These are phyloP conservation scores for Omphaloscelis lunosa DNA, from an alignment of 2,888 invertebrate genomes.

Conservation along the genomic window DNA sequence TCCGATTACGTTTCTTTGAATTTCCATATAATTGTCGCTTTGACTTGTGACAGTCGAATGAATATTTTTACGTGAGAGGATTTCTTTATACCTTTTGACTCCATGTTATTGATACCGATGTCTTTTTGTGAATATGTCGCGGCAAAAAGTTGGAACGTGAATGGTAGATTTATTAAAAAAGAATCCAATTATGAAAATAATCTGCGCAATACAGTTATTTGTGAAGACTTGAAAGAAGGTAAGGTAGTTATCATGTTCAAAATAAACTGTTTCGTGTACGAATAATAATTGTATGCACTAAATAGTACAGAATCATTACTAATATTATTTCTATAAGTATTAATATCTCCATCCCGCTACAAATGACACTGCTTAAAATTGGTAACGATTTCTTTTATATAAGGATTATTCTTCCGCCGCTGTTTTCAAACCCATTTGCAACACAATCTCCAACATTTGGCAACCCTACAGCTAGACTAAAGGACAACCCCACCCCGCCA, in stretches of 20 bases:
- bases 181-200: slow-evolving; percentile 19
- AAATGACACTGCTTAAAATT: neutral
- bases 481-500: slow-evolving; percentile 24
- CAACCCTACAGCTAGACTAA: slow-evolving; percentile 57
- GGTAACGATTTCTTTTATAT: neutral
- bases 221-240: slow-evolving; percentile 2
- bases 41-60: slow-evolving; percentile 48
- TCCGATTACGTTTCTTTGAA: slow-evolving; percentile 71
- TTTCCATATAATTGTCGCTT: slow-evolving; percentile 74
- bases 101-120: slow-evolving; percentile 53
- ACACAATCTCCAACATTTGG: slow-evolving; percentile 19
- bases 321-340: neutral
- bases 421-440: slow-evolving; percentile 7
- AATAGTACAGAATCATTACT: neutral
- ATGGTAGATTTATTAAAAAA: slow-evolving; percentile 28
- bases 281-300: slow-evolving; percentile 13
- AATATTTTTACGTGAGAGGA: slow-evolving; percentile 56
- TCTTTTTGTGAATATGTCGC: slow-evolving; percentile 23
- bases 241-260: neutral
- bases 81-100: slow-evolving; percentile 50
- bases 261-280: slow-evolving; percentile 6
- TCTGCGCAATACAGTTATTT: neutral
- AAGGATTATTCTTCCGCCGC: neutral
- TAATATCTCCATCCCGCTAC: neutral
- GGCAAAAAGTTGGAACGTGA: slow-evolving; percentile 14